Conservation (phyloP, 64 coral and sea anemone genomes). For the Porites lutea region DNA sequence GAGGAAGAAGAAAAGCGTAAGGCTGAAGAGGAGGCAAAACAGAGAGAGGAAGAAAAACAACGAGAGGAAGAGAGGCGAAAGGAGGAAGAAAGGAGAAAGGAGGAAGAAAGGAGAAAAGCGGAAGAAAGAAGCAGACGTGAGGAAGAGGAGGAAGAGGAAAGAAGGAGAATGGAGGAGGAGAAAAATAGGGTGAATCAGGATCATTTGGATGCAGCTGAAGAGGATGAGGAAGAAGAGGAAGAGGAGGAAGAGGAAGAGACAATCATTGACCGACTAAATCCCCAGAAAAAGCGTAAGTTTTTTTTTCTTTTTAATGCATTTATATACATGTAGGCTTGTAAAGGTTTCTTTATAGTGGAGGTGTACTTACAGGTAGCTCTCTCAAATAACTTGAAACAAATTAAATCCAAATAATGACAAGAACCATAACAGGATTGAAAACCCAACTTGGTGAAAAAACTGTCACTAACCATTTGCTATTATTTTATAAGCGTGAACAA, state of each 20-base stretch:
- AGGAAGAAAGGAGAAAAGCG: not conserved
- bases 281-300: constrained; percentile 89
- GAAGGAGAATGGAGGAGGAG: constrained; percentile 36
- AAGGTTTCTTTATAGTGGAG: too few species aligned
- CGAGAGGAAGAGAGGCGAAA: not conserved
- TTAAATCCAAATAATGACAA: too few species aligned
- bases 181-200: constrained; percentile 35
- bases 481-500: too few species aligned
- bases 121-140: not conserved
- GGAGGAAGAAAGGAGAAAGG: not conserved
- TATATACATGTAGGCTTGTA: too few species aligned
- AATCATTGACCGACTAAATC: constrained; percentile 82
- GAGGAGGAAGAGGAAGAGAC: constrained; percentile 85
- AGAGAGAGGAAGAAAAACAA: not conserved
- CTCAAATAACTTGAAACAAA: too few species aligned
- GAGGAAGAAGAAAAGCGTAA: constrained; percentile 48
- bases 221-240: constrained; percentile 73
- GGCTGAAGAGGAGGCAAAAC: constrained; percentile 27
- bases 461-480: too few species aligned
- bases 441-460: too few species aligned
- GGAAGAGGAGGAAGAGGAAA: constrained; percentile 58
- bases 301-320: not conserved
- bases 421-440: too few species aligned
- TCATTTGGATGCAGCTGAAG: constrained; percentile 62
- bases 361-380: too few species aligned